phyloP scores from a whole-genome alignment of 2,113 vertebrate species.

The Piaya cayana region DNA sequence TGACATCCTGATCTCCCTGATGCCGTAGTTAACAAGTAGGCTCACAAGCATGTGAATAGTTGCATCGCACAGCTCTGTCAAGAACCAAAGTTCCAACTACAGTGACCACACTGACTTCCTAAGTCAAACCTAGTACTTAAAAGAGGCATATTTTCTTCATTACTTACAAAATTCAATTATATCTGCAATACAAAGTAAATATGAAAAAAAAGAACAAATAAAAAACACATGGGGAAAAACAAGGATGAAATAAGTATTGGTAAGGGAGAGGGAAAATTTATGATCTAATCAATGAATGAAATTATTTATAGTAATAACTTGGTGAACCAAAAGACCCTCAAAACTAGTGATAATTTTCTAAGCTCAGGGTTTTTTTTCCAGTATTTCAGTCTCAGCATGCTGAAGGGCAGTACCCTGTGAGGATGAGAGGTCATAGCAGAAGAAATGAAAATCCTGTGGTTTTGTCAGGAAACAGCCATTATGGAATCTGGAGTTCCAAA shows the following conservation, averaged over 20 bases:
- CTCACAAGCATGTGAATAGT: rapidly evolving
- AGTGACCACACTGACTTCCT: not conserved
- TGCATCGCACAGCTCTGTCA: not conserved
- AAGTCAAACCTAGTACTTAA: not conserved
- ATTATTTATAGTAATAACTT: not conserved
- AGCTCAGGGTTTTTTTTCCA: not conserved
- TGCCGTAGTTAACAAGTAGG: not conserved
- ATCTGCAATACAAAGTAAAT: not conserved
- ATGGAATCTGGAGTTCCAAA: not conserved
- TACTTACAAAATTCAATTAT: not conserved
- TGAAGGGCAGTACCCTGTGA: not conserved
- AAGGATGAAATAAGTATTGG: not conserved
- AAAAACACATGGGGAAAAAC: not conserved
- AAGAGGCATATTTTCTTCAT: not conserved
- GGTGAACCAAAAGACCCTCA: not conserved
- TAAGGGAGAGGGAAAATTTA: not conserved
- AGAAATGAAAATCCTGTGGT: not conserved
- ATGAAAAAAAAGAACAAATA: not conserved
- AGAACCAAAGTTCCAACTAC: not conserved
- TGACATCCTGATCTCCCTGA: not conserved
- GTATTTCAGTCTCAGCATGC: not conserved
- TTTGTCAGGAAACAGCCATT: not conserved
- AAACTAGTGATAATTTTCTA: not conserved
- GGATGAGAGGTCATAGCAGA: not conserved
- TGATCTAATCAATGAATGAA: not conserved